These are phyloP conservation scores for Nineta flava DNA, from an alignment of 2,888 invertebrate species.

Conservation along the genomic window DNA sequence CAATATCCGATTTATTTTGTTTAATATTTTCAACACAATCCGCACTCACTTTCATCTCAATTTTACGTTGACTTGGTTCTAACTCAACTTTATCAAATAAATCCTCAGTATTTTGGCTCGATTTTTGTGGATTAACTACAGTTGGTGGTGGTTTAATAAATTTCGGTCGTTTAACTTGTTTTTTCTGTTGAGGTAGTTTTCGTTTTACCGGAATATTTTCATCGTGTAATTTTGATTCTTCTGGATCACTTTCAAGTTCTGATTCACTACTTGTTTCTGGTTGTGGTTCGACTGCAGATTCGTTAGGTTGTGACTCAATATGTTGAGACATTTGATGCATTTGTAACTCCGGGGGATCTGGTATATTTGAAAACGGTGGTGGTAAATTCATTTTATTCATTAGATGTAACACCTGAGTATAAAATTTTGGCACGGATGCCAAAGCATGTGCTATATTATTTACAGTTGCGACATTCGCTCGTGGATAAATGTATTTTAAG, in stretches of 20 bases:
- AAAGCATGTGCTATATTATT: conserved; percentile 65
- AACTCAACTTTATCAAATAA: conserved; percentile 35
- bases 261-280: conserved; percentile 30
- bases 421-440: conserved; percentile 63
- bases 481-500: conserved; percentile 67
- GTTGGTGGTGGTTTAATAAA: conserved; percentile 28
- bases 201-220: conserved; percentile 32
- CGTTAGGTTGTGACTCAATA: conserved; percentile 17
- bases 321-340: conserved; percentile 18
- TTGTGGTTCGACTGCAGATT: conserved; percentile 14
- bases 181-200: conserved; percentile 26
- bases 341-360: conserved; percentile 31
- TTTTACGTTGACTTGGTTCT: conserved; percentile 29
- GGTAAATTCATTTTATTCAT: conserved; percentile 92
- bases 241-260: conserved; percentile 47
- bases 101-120: conserved; percentile 29
- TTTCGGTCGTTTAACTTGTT: conserved; percentile 34
- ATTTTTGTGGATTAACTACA: conserved; percentile 8
- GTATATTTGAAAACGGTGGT: conserved; percentile 51
- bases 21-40: conserved; percentile 18
- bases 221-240: conserved; percentile 20
- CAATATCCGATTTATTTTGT: conserved; percentile 7
- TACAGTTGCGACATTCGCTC: conserved; percentile 52
- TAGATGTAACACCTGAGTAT: conserved; percentile 70
- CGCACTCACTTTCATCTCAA: conserved; percentile 33